phyloP scores from a whole-genome alignment of 2,797 vertebrate species.

The Pangasius macronema region DNA sequence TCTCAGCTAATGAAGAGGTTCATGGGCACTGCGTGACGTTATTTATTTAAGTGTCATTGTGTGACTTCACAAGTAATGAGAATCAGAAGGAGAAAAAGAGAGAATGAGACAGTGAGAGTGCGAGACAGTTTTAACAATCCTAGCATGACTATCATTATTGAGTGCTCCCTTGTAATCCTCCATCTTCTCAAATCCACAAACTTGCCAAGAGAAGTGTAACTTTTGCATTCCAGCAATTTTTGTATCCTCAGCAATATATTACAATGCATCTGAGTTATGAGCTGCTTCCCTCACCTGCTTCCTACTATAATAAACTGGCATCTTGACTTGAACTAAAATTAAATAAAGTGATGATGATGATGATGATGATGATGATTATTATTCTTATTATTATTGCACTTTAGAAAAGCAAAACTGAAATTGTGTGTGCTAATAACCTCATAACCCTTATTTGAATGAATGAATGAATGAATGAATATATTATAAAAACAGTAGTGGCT shows the following conservation, averaged over 20 bases:
- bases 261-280: neutral
- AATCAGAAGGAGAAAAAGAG: slow-evolving; percentile 16
- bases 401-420: too few species aligned
- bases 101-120: neutral
- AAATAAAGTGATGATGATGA: too few species aligned
- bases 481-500: too few species aligned
- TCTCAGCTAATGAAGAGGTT: slow-evolving; percentile 62
- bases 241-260: neutral
- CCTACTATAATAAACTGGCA: neutral
- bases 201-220: too few species aligned
- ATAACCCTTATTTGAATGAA: too few species aligned
- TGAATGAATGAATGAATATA: too few species aligned
- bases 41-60: slow-evolving; percentile 53
- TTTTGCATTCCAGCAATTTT: neutral
- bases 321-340: neutral
- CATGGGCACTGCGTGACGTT: slow-evolving; percentile 42
- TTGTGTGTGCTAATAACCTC: too few species aligned
- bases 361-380: too few species aligned
- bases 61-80: slow-evolving; percentile 25
- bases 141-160: neutral
- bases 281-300: neutral
- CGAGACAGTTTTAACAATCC: neutral
- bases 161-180: neutral
- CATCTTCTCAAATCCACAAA: neutral
- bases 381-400: neutral